These are phyloP conservation scores for Megalurothrips usitatus DNA, from an alignment of 2,888 invertebrate genomes.

Conservation along the genomic window DNA sequence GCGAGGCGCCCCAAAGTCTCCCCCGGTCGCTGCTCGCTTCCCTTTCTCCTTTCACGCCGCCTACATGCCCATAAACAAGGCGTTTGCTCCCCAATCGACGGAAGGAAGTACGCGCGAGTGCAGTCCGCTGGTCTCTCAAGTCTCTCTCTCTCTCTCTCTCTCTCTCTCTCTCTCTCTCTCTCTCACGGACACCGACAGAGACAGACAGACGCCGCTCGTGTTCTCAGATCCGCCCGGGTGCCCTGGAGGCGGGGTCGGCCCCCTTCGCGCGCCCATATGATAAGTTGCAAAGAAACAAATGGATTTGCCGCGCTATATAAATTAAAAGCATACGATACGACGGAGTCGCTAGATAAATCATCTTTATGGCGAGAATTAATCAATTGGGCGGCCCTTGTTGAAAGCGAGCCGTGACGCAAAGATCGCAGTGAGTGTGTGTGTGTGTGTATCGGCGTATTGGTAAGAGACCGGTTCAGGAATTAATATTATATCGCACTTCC, in stretches of 20 bases:
- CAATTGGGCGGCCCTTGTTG: conserved; percentile 7
- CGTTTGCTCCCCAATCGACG: too few relatives aligned
- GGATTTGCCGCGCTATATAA: conserved; percentile 13
- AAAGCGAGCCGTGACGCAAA: not conserved
- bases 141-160: too few relatives aligned
- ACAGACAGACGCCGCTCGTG: too few relatives aligned
- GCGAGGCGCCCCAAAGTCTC: too few relatives aligned
- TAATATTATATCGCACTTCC: conserved; percentile 15
- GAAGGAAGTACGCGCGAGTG: too few relatives aligned
- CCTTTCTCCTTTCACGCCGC: too few relatives aligned
- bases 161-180: too few relatives aligned
- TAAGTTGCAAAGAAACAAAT: conserved; percentile 11
- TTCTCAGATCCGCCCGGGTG: not conserved
- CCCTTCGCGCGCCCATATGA: too few relatives aligned
- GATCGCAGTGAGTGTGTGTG: not conserved
- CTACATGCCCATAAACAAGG: too few relatives aligned
- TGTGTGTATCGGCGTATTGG: not conserved
- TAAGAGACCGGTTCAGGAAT: not conserved
- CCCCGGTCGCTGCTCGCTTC: too few relatives aligned
- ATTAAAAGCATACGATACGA: not conserved
- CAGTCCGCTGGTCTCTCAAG: too few relatives aligned
- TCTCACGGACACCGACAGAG: too few relatives aligned
- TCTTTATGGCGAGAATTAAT: conserved; percentile 14
- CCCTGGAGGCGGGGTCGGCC: not conserved
- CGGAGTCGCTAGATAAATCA: conserved; percentile 13